Percentiles rank a stretch among this genome's conserved stretches.
Evolutionary conservation across 2,888 invertebrate species (phyloP).

Genomic region (Himalopsyche kuldschensis): DNA sequence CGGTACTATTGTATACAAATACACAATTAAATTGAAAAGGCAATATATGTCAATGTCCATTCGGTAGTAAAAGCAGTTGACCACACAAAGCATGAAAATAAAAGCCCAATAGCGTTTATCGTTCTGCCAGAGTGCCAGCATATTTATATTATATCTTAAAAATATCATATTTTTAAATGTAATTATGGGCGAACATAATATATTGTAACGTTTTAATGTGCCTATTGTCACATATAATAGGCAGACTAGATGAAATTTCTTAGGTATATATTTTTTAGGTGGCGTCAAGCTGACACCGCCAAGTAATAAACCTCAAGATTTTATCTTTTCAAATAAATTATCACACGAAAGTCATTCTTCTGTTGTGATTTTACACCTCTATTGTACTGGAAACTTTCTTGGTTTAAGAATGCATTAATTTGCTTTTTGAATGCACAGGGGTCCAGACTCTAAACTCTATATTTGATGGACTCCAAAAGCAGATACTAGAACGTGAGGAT

Average conservation of each 20-base stretch:
- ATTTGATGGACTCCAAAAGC: neutral
- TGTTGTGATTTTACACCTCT: constrained; percentile 24
- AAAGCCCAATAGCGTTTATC: too few relatives aligned
- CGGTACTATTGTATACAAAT: too few relatives aligned
- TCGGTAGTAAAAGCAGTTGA: too few relatives aligned
- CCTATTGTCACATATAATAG: neutral
- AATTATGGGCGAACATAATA: too few relatives aligned
- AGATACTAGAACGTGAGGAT: neutral
- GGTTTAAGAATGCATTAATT: constrained; percentile 13
- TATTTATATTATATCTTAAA: too few relatives aligned
- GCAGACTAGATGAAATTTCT: neutral
- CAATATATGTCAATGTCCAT: too few relatives aligned
- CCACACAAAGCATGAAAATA: too few relatives aligned
- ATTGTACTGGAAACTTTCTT: constrained; percentile 4
- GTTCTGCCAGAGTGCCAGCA: too few relatives aligned
- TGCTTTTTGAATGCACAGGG: constrained; percentile 5
- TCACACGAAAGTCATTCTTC: constrained; percentile 4
- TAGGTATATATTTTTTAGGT: neutral
- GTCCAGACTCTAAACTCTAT: neutral
- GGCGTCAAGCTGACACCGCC: neutral
- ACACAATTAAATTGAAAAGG: too few relatives aligned
- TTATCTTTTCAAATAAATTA: neutral
- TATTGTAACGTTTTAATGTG: neutral
- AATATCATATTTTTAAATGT: too few relatives aligned
- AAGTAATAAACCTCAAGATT: neutral